Evolutionary conservation across 2,797 vertebrate species (phyloP), one percentile per base, ranked within the genome.

Genomic region (Paguma larvata): DNA sequence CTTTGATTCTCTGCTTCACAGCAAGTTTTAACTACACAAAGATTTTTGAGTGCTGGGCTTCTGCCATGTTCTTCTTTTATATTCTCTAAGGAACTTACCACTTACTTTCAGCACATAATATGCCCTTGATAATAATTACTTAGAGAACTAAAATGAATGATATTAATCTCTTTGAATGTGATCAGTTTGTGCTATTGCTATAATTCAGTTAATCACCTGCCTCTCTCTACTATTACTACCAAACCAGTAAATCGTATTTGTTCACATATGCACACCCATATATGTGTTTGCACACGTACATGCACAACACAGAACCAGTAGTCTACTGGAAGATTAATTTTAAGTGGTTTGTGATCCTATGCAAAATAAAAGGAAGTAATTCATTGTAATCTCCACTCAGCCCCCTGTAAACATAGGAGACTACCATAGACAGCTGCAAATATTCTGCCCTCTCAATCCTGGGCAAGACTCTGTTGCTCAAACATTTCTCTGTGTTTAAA

Each of bases 1-100:
- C 9, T 83, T 95, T 51, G 38, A 53, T 80, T 96, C 41, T 80
- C 15, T 75, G 27, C 91, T 84, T 92, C 51, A 84, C 3, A 46
- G 41, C 72, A n/a, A 75, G 2, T 82, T 93, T 95, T 89, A 96
- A n/a, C 63, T 86, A 56, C 1, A 46, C 41, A 79, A 23, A 73
- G 25, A 89, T 82, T 90, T 94, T n/a, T 91, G 84, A 73, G n/a
- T 51, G 19, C 72, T 75, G 4, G n/a, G 56, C 32, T 15, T 73
- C 18, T 78, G 19, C 13, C 48, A 25, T 68, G 12, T 91, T 80
- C 62, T 78, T 65, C 48, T 84, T 95, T 73, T 34, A 67, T 21
- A 10, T 75, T 19, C 27, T 83, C 23, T 84, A 79, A 62, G 25
- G 46, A 93, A 78, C 14, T 82, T 91, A 89, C 8, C n/a, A 75